Conservation (phyloP, 2,113 vertebrate genomes). For the Thinocorus orbignyianus region DNA sequence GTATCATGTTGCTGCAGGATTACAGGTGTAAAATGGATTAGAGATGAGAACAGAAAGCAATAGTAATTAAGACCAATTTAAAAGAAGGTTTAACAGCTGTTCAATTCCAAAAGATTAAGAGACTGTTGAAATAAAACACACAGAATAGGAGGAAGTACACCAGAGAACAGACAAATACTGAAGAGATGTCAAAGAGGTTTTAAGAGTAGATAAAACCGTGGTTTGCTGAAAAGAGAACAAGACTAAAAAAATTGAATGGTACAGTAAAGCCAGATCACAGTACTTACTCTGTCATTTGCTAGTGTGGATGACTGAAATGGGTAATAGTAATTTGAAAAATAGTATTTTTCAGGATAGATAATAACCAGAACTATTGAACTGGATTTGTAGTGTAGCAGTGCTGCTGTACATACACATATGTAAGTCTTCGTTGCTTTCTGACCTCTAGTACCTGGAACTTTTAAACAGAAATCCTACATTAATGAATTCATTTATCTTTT, state of each 20-base stretch:
- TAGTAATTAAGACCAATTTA: not conserved
- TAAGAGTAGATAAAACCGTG: not conserved
- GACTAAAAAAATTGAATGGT: not conserved
- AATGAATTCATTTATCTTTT: not conserved
- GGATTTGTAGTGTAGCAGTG: not conserved
- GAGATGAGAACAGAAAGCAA: not conserved
- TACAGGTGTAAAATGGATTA: not conserved
- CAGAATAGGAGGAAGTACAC: not conserved
- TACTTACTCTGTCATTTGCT: not conserved
- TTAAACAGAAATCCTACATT: not conserved
- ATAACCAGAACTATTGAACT: not conserved
- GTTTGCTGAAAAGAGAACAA: not conserved
- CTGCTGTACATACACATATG: rapidly evolving
- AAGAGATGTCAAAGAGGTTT: not conserved
- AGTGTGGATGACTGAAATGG: not conserved
- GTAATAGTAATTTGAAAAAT: not conserved
- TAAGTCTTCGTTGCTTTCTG: not conserved
- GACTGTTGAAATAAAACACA: not conserved
- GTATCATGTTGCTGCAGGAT: not conserved
- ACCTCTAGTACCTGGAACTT: not conserved
- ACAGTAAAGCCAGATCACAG: not conserved
- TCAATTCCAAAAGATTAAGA: not conserved
- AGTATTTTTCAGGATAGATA: not conserved
- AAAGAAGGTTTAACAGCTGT: not conserved
- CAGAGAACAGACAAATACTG: not conserved